Conservation (phyloP, 1,140 invertebrate species). For the Pogonus chalceus region DNA sequence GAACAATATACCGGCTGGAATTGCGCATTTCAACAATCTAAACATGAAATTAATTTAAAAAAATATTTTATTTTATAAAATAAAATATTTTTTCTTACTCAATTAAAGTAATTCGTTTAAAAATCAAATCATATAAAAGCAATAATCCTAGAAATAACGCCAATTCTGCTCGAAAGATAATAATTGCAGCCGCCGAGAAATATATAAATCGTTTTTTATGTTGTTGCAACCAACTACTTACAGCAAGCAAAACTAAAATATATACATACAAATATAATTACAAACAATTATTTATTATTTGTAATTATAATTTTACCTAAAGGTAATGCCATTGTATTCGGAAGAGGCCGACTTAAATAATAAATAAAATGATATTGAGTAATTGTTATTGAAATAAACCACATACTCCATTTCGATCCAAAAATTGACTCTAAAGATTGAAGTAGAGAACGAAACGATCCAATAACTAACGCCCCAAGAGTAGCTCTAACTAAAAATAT, state of each 20-base stretch:
- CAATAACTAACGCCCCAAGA: slow-evolving; percentile 65
- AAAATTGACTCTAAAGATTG: slow-evolving; percentile 63
- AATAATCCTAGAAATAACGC: slow-evolving; percentile 80
- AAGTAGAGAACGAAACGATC: slow-evolving; percentile 61
- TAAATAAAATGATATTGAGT: slow-evolving; percentile 98
- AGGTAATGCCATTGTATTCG: slow-evolving; percentile 91
- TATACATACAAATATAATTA: slow-evolving; percentile 20
- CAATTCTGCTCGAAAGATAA: slow-evolving; percentile 88
- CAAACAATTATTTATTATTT: slow-evolving; percentile 10
- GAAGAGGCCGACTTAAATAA: slow-evolving; percentile 87
- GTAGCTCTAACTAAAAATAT: slow-evolving; percentile 67
- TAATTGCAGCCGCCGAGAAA: slow-evolving; percentile 72
- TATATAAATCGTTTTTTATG: slow-evolving; percentile 68
- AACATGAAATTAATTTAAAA: slow-evolving; percentile 30
- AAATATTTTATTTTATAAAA: slow-evolving; percentile 14
- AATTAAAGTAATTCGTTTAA: slow-evolving; percentile 43
- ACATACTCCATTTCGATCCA: slow-evolving; percentile 64
- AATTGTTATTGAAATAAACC: slow-evolving; percentile 76
- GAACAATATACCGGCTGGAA: slow-evolving; percentile 59
- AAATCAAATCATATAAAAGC: slow-evolving; percentile 66
- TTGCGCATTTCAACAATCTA: slow-evolving; percentile 60
- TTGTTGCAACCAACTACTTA: slow-evolving; percentile 75
- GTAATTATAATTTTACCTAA: slow-evolving; percentile 55
- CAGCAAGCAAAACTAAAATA: slow-evolving; percentile 75
- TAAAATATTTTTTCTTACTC: slow-evolving; percentile 34